Percentiles rank a stretch among this genome's conserved stretches.
phyloP scores from a whole-genome alignment of 2,888 invertebrate genomes.

The Teleiodes luculella region DNA sequence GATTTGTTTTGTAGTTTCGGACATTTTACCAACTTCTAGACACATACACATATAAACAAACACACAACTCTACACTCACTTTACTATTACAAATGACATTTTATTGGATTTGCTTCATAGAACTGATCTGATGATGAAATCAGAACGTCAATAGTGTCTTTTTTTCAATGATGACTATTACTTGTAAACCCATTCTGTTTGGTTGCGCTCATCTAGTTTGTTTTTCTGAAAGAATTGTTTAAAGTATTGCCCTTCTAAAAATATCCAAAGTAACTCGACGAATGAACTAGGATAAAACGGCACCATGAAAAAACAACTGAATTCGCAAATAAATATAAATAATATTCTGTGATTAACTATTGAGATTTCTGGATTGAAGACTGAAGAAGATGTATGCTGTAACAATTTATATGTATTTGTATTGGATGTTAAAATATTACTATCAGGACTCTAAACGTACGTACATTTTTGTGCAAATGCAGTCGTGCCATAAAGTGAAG shows the following conservation, averaged over 20 bases:
- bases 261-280: background rate
- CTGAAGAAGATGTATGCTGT: slow-evolving; percentile 48
- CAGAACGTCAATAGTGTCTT: no score
- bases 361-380: slow-evolving; percentile 75
- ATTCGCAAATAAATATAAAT: slow-evolving; percentile 42
- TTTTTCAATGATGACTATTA: no score
- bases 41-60: no score
- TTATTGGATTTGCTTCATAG: no score
- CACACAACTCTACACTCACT: no score
- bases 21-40: no score
- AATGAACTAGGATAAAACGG: slow-evolving; percentile 28
- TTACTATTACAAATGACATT: no score
- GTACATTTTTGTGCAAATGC: slow-evolving; percentile 53
- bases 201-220: no score
- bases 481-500: slow-evolving; percentile 68
- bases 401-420: slow-evolving; percentile 19
- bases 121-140: no score
- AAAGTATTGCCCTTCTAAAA: background rate
- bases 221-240: no score
- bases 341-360: slow-evolving; percentile 66
- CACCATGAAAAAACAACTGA: slow-evolving; percentile 46
- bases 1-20: no score
- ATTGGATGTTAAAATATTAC: slow-evolving; percentile 20
- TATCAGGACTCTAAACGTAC: slow-evolving; percentile 46
- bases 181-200: no score